Base-by-base conservation (phyloP, 2,797 vertebrate genomes). In the Phoxinus dragarum region DNA sequence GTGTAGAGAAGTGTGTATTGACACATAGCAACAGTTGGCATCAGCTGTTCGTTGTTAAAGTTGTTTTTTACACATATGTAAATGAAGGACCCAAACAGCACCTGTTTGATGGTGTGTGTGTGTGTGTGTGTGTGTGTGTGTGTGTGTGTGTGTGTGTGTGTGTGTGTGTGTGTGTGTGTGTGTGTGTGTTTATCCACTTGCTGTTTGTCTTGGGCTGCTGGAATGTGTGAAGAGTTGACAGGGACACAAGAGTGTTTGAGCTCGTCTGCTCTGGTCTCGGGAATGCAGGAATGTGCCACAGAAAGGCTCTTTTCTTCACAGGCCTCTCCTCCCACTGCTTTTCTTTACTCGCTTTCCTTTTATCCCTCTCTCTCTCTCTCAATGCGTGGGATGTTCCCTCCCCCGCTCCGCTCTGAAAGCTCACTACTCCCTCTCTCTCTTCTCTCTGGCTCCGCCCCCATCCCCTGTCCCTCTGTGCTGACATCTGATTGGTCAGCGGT, bases 401-500 rank as follows among this genome's bases (percentile, higher is more conserved):
- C 92, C 93, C 92, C 89, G 89, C 89, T 89, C 89, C 88, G 87
- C 91, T 89, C 89, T 91, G 89, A 92, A 94, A 95, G 94, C 93
- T 93, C 92, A 92, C 92, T 87, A 89, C 91, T 90, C 92, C 92
- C 88, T 90, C 27, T 4, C 61, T 90, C 89, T 82, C 90, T 89
- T 91, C 23, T 49, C 91, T 88, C 89, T 91, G 88, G 88, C 86
- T 89, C 85, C 86, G 87, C 90, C 92, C 90, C 85, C 52, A 86
- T 75, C 89, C 74, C 86, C 73, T 7, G 11, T 49, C 82, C 85
- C 91, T 94, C 93, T 54, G 68, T 61, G 87, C 88, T 90, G 81
- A 86, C 54, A 87, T 89, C 92, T 94, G 92, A 95, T 95, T 95
- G 95, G 94, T 92, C 92, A 94, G 93, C 72, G 90, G 91, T 90